Evolutionary conservation across 92 coral and sea anemone species (phyloP).

Genomic region (Montipora capitata): DNA sequence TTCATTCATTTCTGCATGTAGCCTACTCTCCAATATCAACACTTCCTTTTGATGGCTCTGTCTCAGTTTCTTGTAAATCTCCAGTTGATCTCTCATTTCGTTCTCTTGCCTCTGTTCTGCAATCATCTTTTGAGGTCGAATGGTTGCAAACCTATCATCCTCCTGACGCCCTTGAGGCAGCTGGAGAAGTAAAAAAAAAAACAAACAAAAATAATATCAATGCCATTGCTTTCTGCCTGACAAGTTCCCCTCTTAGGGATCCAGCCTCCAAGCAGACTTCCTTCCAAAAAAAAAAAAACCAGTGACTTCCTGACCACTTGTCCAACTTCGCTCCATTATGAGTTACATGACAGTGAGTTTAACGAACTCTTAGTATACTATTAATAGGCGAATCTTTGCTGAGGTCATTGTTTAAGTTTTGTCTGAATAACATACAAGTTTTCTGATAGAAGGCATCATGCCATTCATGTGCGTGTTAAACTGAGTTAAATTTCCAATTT

Average conservation of each 20-base stretch:
- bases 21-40: conserved; percentile 85
- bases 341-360: too few species aligned
- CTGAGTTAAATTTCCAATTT: too few species aligned
- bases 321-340: too few species aligned
- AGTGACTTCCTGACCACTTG: too few species aligned
- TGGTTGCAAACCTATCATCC: conserved; percentile 98
- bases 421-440: too few species aligned
- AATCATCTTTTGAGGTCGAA: conserved; percentile 97
- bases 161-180: conserved; percentile 81
- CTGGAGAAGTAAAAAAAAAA: neutral
- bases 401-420: too few species aligned
- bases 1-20: conserved; percentile 96
- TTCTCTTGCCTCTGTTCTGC: conserved; percentile 95
- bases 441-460: too few species aligned
- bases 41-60: conserved; percentile 96
- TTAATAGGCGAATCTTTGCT: too few species aligned
- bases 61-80: conserved; percentile 96
- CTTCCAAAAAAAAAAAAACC: too few species aligned
- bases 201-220: neutral
- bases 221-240: neutral
- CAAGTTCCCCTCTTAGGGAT: neutral
- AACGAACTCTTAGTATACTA: too few species aligned
- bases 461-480: too few species aligned
- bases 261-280: too few species aligned
- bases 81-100: conserved; percentile 94